A percentile compares a stretch with the other conserved stretches of the same genome.
phyloP scores from a whole-genome alignment of 2,113 vertebrate species.

The Hipposideros armiger region DNA sequence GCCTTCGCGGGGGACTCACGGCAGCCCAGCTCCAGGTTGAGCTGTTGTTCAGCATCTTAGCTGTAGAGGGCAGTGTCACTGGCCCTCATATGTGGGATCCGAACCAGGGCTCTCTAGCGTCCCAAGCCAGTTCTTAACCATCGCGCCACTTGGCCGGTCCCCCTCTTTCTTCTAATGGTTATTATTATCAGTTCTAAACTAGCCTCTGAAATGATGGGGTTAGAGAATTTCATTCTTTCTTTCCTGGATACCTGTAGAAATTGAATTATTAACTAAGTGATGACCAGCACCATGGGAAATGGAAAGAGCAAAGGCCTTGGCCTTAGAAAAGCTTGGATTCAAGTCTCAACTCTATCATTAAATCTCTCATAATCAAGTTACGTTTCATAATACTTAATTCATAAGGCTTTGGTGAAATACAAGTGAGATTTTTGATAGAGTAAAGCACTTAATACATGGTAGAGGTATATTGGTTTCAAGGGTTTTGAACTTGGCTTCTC shows the following conservation, averaged over 20 bases:
- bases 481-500: background rate
- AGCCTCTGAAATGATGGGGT: background rate
- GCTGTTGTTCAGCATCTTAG: too few relatives aligned
- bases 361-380: background rate
- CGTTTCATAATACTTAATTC: background rate
- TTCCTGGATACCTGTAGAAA: slow-evolving; percentile 15
- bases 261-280: background rate
- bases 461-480: background rate
- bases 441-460: background rate
- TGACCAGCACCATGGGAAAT: background rate
- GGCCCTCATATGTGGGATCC: too few relatives aligned
- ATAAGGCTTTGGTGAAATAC: background rate
- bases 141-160: too few relatives aligned
- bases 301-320: background rate
- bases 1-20: too few relatives aligned
- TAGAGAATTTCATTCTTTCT: slow-evolving; percentile 22
- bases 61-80: too few relatives aligned
- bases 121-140: too few relatives aligned
- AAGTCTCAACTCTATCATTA: background rate
- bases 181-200: background rate
- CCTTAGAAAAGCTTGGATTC: background rate
- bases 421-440: background rate
- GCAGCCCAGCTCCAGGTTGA: too few relatives aligned
- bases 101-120: too few relatives aligned
- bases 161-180: background rate